Evolutionary conservation across 2,888 invertebrate genomes (phyloP), one percentile per base, ranked within the genome.

Genomic region (Teinopalpus imperialis): DNA sequence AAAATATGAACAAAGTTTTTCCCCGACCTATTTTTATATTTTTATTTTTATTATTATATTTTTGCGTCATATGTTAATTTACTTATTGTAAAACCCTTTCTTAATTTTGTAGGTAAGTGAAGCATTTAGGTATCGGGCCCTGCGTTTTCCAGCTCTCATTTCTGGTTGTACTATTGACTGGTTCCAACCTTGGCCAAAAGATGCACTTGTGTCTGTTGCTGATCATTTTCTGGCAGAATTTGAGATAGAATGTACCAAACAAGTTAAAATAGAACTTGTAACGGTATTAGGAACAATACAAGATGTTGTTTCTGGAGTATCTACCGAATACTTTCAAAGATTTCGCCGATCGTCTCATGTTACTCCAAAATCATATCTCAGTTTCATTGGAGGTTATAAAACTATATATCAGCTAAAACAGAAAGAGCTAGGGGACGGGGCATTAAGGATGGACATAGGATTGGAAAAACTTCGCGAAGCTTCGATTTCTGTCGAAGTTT

Each of bases 161-260:
- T 97, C 98, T n/a, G 98, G 98, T 5, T 98, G 98, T 70, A 98
- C 98, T 0, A 96, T 98, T 55, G 97, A 98, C 78, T 98, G 98
- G 98, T 98, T 98, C 65, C 98, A 98, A 71, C 97, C 98, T 2
- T 98, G 98, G 98, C 98, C 98, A 0, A 95, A 95, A 73, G 97
- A 98, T 75, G 98, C 98, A 12, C 87, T 98, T 20, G 94, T 98
- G 39, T 93, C 95, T 14, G 98, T 98, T 7, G 97, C 98, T 3
- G 92, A 94, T 68, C 98, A 98, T 85, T 98, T 98, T 78, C 90
- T 98, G 27, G 90, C 93, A 9, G 95, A 95, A 61, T 98, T 97
- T 74, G 92, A 94, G 79, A 97, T 98, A 35, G 96, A 95, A 66
- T 98, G 98, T 74, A 94, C 94, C 1, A 85, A 85, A 46, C 92